Evolutionary conservation across 1,140 invertebrate species (phyloP).

Genomic region (Diachasma alloeum): DNA sequence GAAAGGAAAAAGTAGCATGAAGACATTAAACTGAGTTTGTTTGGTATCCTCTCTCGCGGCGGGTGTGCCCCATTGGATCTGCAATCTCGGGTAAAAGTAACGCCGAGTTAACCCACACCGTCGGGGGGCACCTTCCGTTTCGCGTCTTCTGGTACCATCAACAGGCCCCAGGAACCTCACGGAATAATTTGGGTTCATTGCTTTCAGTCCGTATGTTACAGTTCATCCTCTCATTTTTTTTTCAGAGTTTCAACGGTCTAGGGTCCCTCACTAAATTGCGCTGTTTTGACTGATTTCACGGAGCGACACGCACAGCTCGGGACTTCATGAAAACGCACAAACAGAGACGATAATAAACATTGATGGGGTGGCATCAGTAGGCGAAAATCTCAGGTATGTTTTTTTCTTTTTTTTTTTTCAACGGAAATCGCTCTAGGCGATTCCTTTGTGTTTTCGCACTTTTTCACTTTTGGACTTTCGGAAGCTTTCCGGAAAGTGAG

Average conservation of each 20-base stretch:
- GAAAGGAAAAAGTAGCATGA: conserved; percentile 13
- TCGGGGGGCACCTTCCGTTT: conserved; percentile 20
- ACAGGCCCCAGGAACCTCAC: background rate
- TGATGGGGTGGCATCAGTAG: background rate
- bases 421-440: no score
- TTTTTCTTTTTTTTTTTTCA: no score
- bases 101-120: conserved; percentile 17
- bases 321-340: background rate
- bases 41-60: background rate
- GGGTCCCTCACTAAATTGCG: background rate
- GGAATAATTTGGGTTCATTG: conserved; percentile 13
- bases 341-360: conserved; percentile 10
- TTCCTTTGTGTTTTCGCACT: no score
- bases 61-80: background rate
- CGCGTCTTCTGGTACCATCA: background rate
- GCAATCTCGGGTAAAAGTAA: conserved; percentile 7
- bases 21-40: conserved; percentile 24
- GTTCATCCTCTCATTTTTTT: background rate
- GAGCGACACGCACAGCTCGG: background rate
- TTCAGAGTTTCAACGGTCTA: background rate
- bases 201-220: background rate
- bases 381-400: background rate
- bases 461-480: no score
- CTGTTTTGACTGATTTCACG: conserved; percentile 13
- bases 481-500: no score